Base-by-base conservation (phyloP, 2,888 invertebrate species). In the Tetropium fuscum region DNA sequence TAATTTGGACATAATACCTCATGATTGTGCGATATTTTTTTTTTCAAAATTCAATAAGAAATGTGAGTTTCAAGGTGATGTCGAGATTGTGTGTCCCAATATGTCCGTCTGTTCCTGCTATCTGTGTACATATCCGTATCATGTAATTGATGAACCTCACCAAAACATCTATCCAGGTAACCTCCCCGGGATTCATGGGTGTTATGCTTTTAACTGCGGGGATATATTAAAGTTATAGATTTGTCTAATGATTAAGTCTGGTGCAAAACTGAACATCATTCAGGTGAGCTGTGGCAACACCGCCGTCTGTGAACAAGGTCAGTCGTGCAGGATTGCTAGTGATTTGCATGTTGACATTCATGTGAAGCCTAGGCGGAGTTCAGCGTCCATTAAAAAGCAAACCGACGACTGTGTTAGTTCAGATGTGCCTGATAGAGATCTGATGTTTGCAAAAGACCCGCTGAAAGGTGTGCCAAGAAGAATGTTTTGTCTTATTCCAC, bases 281-380 rank as follows among this genome's bases (percentile, higher is more conserved):
- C n/a, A n/a, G n/a, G n/a, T n/a, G n/a, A n/a, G n/a, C n/a, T n/a
- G n/a, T 22, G 55, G 43, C 60, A 47, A 60, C 57, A 11, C 15
- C 25, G 38, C 25, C 11, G n/a, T 18, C 40, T n/a, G 10, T 10
- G 40, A 51, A 57, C 48, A 61, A 62, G 59, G 63, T 60, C 53
- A 48, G 25, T 40, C 34, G 45, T 10, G 43, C 43, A 48, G 49
- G 58, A 49, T 38, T 51, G 41, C 41, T 41, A 59, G 32, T 25
- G 43, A 60, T 63, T 60, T 60, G 59, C 59, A 58, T 53, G 59
- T 40, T 63, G 63, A 63, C 63, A 63, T 56, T 63, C 56, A 56
- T 63, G 56, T 60, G 45, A 48, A 58, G 60, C 41, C 56, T 22
- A 49, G 59, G 59, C 47, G 63, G 51, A 25, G 59, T 48, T 18